Evolutionary conservation across 1,140 invertebrate species (phyloP).

Genomic region (Campodea augens): DNA sequence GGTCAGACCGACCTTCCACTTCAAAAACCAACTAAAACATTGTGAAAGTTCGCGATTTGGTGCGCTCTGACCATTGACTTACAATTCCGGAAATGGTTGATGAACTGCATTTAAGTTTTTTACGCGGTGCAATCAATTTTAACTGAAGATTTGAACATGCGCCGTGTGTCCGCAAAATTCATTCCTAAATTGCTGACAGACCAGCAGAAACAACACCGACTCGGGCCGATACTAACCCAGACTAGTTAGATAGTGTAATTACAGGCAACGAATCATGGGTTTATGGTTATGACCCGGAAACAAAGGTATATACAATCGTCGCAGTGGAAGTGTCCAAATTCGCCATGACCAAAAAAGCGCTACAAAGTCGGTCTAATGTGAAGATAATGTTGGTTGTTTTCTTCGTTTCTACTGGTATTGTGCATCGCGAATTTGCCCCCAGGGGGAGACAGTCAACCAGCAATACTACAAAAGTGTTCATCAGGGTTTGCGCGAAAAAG

Average conservation of each 20-base stretch:
- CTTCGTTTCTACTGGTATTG: constrained; percentile 9
- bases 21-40: no score
- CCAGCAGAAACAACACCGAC: no score
- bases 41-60: no score
- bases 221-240: constrained; percentile 1
- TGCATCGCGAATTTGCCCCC: constrained; percentile 7
- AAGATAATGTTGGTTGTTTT: constrained; percentile 11
- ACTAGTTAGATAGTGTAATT: constrained; percentile 7
- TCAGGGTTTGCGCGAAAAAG: constrained; percentile 2
- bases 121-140: constrained; percentile 2
- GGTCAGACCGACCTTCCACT: no score
- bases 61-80: constrained; percentile 3
- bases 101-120: background rate
- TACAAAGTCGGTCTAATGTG: constrained; percentile 6
- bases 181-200: background rate
- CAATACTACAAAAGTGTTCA: constrained; percentile 7
- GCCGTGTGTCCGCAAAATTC: constrained; percentile 6
- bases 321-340: constrained; percentile 3
- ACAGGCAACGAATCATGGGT: constrained; percentile 9
- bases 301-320: constrained; percentile 10
- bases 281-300: constrained; percentile 11
- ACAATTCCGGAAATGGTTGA: background rate
- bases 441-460: constrained; percentile 6
- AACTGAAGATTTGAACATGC: constrained; percentile 4
- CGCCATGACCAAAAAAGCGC: constrained; percentile 6